These are phyloP conservation scores for Ophiodon elongatus DNA, from an alignment of 2,113 vertebrate genomes.

Conservation along the genomic window DNA sequence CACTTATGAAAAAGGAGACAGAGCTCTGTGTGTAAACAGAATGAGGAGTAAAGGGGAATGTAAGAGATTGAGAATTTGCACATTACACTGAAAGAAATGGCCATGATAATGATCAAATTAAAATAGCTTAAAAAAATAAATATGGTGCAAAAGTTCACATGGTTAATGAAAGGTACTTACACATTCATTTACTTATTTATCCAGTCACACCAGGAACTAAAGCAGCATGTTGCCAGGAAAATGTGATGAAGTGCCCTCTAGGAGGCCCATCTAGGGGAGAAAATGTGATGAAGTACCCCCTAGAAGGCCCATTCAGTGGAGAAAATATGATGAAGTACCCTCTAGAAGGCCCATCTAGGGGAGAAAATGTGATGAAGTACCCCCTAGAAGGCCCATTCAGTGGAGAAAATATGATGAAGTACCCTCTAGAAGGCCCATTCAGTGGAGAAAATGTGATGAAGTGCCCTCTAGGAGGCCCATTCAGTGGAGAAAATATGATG, in stretches of 20 bases:
- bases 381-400: not conserved
- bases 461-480: not conserved
- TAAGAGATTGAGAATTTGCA: not conserved
- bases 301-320: not conserved
- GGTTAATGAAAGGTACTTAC: not conserved
- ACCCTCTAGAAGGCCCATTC: not conserved
- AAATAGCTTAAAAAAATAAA: not conserved
- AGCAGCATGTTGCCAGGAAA: not conserved
- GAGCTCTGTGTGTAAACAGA: conserved; percentile 15
- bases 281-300: not conserved
- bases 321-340: not conserved
- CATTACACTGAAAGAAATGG: not conserved
- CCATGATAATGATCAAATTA: not conserved
- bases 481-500: not conserved
- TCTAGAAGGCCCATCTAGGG: not conserved
- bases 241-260: not conserved
- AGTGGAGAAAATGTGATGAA: too few relatives aligned
- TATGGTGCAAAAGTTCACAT: not conserved
- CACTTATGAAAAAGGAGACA: conserved; percentile 12
- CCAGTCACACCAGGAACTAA: not conserved
- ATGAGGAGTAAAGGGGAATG: not conserved
- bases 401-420: not conserved
- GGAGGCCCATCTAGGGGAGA: not conserved
- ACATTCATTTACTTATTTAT: not conserved
- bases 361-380: too few relatives aligned